Evolutionary conservation across 2,888 invertebrate species (phyloP), one percentile per base, ranked within the genome.

Genomic region (Aphodius sticticus): DNA sequence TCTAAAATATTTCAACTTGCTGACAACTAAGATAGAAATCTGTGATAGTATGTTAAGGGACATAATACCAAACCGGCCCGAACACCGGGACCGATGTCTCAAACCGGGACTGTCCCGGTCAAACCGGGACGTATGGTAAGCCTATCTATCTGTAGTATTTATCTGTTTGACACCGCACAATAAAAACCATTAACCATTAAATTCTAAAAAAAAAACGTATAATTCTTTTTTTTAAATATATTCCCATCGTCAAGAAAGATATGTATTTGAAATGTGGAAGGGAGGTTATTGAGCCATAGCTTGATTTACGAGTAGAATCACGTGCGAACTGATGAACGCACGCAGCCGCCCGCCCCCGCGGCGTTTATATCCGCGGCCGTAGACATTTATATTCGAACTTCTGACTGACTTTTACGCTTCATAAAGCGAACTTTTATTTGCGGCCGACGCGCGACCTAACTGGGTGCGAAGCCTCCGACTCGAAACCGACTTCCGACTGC

Each of bases 281-380:
- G 53, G 53, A 12, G 53, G 53, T 53, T 53, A 53, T 53, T 53
- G 53, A 53, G 53, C 53, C 53, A 53, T 53, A 7, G 12, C 53
- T 53, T 53, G 53, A 53, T 53, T 53, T 53, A 53, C 53, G 53
- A 53, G 53, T 53, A 5, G 53, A 53, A 53, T 53, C 53, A 53
- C 53, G 53, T 53, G 53, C 53, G 53, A 53, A 53, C 53, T 53
- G 53, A 53, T 53, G 53, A 53, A 53, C 53, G 53, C 53, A 53
- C 53, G 53, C 53, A 3, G 53, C 53, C 53, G 53, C 53, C 53
- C 53, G 53, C 53, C 53, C 53, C 6, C 53, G 53, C 53, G 53
- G 53, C 53, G 53, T 53, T 53, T 53, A 53, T 53, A 53, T 12
- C 53, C 9, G 12, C 53, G 53, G 53, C 53, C 12, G 4, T 53